Base-by-base conservation (phyloP, 2,797 vertebrate species). In the Loriculus beryllinus region DNA sequence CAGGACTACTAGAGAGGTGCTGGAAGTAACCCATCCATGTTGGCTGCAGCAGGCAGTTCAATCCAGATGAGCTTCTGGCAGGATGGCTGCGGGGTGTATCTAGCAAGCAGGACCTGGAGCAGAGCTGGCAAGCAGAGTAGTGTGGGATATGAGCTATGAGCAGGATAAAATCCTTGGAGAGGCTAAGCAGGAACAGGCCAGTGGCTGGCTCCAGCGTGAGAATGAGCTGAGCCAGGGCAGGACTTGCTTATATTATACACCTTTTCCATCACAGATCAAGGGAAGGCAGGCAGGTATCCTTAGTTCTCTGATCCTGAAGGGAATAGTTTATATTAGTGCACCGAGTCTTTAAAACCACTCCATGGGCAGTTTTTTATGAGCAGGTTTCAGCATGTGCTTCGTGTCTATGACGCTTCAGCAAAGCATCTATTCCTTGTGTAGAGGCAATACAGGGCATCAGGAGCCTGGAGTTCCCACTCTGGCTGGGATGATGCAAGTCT, bases 381-480 rank as follows among this genome's bases (percentile, higher is more conserved):
- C 28, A 35, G 25, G 37, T 68, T 75, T 76, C 3, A 5, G 70
- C 70, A 47, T 2, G 3, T 0, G 4, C 39, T 69, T 23, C 0
- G 0, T 25, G 49, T 29, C 31, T 0, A 0, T 43, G 75, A 40
- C 8, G 4, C 37, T 84, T 45, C 9, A 18, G 74, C 39, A 59
- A 63, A 74, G 52, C 74, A 43, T 48, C 54, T 25, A 43, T 57
- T 62, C 26, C 76, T 22, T 0, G 0, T 51, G 52, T 16, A 23
- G 54, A 62, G 52, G n/a, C 63, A 35, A 25, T 2, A 48, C n/a
- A 25, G 4, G 8, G 57, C 76, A 14, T 4, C 0, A 0, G 40
- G 28, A 86, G 25, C 52, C n/a, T 43, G 80, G 56, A 42, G 33
- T 15, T 89, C 57, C 33, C 25, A 4, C 49, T 62, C 31, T 4